These are phyloP conservation scores for Diadema setosum DNA, from an alignment of 35 echinoderm and acorn worm species.

Conservation along the genomic window DNA sequence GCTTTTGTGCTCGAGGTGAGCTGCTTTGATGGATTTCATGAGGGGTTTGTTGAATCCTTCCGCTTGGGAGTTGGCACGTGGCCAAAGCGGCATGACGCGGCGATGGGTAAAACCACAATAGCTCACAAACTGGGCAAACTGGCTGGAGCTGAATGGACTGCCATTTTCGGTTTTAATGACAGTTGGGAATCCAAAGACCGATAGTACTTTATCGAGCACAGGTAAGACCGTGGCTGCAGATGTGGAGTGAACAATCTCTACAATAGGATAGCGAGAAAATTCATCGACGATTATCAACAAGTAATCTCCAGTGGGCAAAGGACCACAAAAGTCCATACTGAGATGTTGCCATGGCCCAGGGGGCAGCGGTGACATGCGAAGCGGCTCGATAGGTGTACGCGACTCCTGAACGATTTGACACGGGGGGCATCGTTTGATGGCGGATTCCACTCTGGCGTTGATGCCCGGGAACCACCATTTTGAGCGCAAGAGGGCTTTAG, in stretches of 20 bases:
- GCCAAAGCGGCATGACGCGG: constrained; percentile 30
- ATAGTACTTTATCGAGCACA: constrained; percentile 35
- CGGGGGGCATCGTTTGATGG: neutral
- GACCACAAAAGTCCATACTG: constrained; percentile 61
- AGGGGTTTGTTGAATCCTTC: constrained; percentile 35
- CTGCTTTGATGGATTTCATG: constrained; percentile 35
- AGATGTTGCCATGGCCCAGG: neutral
- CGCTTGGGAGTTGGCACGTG: constrained; percentile 31
- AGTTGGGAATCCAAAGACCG: constrained; percentile 38
- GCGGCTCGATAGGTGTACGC: neutral
- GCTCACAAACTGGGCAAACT: constrained; percentile 26
- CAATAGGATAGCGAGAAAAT: constrained; percentile 46
- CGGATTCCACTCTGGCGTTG: neutral
- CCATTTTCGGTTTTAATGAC: constrained; percentile 68
- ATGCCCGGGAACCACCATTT: neutral
- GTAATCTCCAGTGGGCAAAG: constrained; percentile 52
- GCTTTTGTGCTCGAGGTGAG: neutral
- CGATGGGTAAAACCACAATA: constrained; percentile 7
- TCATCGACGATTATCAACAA: constrained; percentile 57
- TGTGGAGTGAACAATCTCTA: constrained; percentile 17
- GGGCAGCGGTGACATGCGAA: neutral
- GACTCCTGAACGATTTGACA: neutral
- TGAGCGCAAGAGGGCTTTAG: neutral
- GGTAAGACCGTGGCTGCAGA: constrained; percentile 25
- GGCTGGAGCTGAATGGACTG: neutral